Percentiles rank a stretch among this genome's conserved stretches.
phyloP scores from a whole-genome alignment of 2,113 vertebrate species.

The Octodon degus region DNA sequence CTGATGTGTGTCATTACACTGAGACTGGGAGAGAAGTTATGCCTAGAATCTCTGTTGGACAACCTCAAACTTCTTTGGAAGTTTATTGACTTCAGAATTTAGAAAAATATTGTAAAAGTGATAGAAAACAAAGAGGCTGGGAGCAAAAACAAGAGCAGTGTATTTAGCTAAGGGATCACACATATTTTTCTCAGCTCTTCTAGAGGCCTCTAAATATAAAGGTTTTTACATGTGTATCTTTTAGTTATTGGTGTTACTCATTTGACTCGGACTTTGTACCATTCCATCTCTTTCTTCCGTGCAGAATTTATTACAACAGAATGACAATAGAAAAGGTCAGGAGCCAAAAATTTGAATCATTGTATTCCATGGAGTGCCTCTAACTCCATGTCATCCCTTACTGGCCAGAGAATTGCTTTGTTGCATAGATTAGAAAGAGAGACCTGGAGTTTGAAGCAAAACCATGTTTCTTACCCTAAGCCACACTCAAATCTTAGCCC shows the following conservation, averaged over 20 bases:
- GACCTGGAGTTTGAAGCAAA: neutral
- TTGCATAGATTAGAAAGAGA: neutral
- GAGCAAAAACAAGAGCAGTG: neutral
- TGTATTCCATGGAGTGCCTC: neutral
- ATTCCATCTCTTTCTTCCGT: neutral
- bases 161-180: neutral
- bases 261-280: neutral
- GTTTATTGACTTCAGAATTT: neutral
- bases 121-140: neutral
- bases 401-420: neutral
- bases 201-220: neutral
- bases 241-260: neutral
- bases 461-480: neutral
- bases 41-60: constrained; percentile 12
- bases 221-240: neutral
- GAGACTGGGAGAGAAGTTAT: neutral
- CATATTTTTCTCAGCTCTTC: neutral
- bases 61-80: neutral
- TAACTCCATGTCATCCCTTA: neutral
- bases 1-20: constrained; percentile 9
- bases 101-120: neutral
- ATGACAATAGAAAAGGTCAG: neutral
- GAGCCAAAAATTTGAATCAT: neutral
- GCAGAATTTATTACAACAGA: neutral
- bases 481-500: neutral